Evolutionary conservation across 2,797 vertebrate species (phyloP), one percentile per base, ranked within the genome.

Genomic region (Dicrostonyx torquatus): DNA sequence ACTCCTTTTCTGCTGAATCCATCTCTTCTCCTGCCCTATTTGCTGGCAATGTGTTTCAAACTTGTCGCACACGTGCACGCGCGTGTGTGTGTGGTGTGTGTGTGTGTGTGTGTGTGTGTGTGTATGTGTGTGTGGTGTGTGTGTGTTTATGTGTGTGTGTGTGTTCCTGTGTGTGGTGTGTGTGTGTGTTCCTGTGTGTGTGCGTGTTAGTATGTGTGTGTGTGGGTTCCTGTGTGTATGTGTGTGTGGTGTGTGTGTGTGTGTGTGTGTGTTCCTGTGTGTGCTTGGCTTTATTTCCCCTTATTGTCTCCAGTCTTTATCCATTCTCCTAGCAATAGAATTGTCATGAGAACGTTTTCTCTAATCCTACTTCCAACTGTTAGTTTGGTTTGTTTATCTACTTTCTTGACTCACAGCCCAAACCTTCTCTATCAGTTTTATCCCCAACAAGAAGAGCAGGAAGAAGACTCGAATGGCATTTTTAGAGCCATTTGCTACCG

Each of bases 401-500:
- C 95, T 98, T 97, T 97, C 97, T 98, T 98, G 98, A 98, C 97
- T 97, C 97, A 89, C 93, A 98, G 98, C 98, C 98, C 98, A 98
- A 79, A 97, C 87, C 82, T 96, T 98, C 97, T 97, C 96, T 93
- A 97, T 92, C 95, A 84, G 90, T 98, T 98, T 97, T 98, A 96
- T 94, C 97, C 95, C 96, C 95, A 95, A 92, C 85, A 92, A 98
- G 97, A 85, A 95, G 87, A 93, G 95, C 94, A 97, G 97, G 97
- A 98, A 98, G 97, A 94, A 92, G 88, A 98, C 75, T 98, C 88
- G 77, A 89, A 94, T 96, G 98, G 97, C 96, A 98, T 98, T 98
- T 98, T 98, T 91, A 95, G 94, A 98, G 90, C 94, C 98, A 98
- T 98, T 98, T 98, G 98, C 97, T 97, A 95, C 79, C 97, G 95